Conservation (phyloP, 2,888 invertebrate genomes). For the Melipona beecheii region DNA sequence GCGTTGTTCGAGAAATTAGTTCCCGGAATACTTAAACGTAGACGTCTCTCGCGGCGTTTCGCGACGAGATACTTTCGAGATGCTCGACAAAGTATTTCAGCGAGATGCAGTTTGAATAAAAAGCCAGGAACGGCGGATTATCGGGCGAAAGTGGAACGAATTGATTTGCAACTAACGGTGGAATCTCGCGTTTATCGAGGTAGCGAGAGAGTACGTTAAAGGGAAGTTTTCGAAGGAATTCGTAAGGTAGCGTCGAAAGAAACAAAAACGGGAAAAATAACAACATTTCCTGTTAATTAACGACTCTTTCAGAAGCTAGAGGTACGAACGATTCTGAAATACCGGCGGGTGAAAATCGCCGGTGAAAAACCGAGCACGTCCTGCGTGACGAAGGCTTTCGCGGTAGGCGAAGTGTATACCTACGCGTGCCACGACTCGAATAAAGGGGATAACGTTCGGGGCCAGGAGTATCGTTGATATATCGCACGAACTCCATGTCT, state of each 20-base stretch:
- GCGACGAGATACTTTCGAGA: neutral
- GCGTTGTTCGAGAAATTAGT: constrained; percentile 38
- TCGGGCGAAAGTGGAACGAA: constrained; percentile 19
- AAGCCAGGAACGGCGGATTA: neutral
- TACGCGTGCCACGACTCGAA: constrained; percentile 74
- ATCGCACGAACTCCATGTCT: constrained; percentile 55
- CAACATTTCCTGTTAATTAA: constrained; percentile 58
- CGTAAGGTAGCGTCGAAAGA: neutral
- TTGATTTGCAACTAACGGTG: neutral
- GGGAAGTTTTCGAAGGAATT: neutral
- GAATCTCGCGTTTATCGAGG: neutral
- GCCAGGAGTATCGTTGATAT: constrained; percentile 62
- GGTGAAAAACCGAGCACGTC: constrained; percentile 64
- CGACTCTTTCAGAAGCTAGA: constrained; percentile 49
- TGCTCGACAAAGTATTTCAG: constrained; percentile 7
- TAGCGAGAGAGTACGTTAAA: neutral
- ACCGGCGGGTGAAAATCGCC: constrained; percentile 42
- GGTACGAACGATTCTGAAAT: constrained; percentile 47
- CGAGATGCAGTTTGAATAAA: neutral
- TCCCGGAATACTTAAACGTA: constrained; percentile 16
- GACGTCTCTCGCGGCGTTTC: neutral
- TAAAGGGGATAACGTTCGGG: constrained; percentile 72
- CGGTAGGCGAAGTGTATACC: constrained; percentile 53
- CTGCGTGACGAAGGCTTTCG: constrained; percentile 61
- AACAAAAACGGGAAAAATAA: neutral